Conservation (phyloP, 1,140 invertebrate species). For the Drosophila murphyi region DNA sequence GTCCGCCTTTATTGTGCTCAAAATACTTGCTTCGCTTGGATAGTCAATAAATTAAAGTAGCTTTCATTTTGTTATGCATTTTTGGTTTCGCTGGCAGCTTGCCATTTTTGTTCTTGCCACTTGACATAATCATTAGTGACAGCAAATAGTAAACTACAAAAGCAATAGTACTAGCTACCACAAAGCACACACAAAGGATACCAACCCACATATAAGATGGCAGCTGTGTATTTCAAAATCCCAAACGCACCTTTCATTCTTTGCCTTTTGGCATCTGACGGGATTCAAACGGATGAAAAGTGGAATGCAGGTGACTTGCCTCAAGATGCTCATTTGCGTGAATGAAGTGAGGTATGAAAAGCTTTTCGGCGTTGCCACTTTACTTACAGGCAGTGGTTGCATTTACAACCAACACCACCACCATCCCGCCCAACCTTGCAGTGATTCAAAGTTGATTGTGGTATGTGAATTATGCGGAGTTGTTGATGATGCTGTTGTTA, state of each 20-base stretch:
- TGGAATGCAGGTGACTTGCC: slow-evolving; percentile 15
- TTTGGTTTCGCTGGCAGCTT: neutral
- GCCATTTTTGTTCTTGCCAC: slow-evolving; percentile 32
- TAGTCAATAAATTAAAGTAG: slow-evolving; percentile 7
- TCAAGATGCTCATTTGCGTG: neutral
- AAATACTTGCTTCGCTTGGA: neutral
- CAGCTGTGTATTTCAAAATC: slow-evolving; percentile 19
- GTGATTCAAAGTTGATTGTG: neutral
- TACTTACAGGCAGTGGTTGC: slow-evolving; percentile 36
- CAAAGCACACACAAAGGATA: slow-evolving; percentile 10
- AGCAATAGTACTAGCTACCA: slow-evolving; percentile 3
- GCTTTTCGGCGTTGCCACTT: slow-evolving; percentile 59
- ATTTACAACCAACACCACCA: neutral
- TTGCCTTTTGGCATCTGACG: slow-evolving; percentile 55
- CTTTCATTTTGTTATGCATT: slow-evolving; percentile 2
- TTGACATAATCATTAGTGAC: slow-evolving; percentile 60
- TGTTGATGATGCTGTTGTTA: slow-evolving; percentile 42
- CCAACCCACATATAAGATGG: slow-evolving; percentile 14
- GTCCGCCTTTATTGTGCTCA: neutral
- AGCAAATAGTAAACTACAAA: slow-evolving; percentile 16
- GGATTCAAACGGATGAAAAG: slow-evolving; percentile 29
- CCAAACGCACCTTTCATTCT: slow-evolving; percentile 33
- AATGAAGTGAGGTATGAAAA: slow-evolving; percentile 17
- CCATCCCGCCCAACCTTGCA: neutral
- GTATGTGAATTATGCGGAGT: slow-evolving; percentile 69